Evolutionary conservation across 2,113 vertebrate species (phyloP).

Genomic region (Seriola aureovittata): DNA sequence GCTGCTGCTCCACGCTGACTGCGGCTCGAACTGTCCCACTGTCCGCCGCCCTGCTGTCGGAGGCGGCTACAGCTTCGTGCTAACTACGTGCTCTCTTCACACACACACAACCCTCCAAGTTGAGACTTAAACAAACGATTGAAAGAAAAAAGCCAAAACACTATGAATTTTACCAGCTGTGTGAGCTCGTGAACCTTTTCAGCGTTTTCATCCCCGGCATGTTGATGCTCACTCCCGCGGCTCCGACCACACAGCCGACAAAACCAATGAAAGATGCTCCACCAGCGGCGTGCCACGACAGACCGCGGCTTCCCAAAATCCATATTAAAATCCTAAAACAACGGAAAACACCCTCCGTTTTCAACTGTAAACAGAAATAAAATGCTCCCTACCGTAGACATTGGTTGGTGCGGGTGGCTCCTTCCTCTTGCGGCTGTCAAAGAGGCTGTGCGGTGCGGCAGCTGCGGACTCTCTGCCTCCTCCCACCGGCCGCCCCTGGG

Average conservation of each 20-base stretch:
- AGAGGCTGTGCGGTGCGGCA: conserved; percentile 57
- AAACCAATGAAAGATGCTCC: conserved; percentile 53
- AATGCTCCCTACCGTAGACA: conserved; percentile 70
- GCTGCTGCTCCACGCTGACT: conserved; percentile 54
- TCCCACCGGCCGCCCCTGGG: conserved; percentile 72
- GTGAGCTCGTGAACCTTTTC: not conserved
- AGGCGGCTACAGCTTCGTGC: conserved; percentile 37
- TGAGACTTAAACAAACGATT: not conserved
- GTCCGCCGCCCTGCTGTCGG: conserved; percentile 41
- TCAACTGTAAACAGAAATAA: not conserved
- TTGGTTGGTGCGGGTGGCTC: conserved; percentile 48
- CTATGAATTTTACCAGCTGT: not conserved
- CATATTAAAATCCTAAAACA: too few species aligned
- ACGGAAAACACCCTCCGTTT: not conserved
- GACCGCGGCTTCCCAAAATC: not conserved
- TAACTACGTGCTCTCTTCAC: not conserved
- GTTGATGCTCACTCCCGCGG: conserved; percentile 38
- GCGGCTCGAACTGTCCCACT: conserved; percentile 29
- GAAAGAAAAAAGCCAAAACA: not conserved
- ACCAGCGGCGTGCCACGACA: conserved; percentile 28
- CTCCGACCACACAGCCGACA: conserved; percentile 21
- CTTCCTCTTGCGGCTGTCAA: conserved; percentile 58
- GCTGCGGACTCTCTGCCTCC: conserved; percentile 76
- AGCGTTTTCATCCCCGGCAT: conserved; percentile 14
- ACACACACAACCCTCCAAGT: not conserved